Base-by-base conservation (phyloP, 2,797 vertebrate genomes). In the Coregonus sp. region DNA sequence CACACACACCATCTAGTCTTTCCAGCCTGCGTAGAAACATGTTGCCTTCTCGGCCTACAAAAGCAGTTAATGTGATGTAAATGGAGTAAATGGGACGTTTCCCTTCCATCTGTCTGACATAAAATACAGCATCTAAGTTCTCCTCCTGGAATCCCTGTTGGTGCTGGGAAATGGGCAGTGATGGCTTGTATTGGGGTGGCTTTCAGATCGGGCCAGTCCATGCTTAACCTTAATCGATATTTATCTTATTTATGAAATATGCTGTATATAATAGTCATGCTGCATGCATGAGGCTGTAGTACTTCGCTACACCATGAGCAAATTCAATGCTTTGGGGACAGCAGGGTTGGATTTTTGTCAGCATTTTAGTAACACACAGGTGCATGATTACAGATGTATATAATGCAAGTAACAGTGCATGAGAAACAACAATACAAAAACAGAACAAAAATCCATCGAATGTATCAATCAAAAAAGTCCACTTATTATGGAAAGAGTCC, bases 201-300 rank as follows among this genome's bases (percentile, higher is more conserved):
- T 25, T 25, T 25, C 25, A 25, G 5, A 65, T 70, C 33, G 16
- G 59, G 9, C 20, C 4, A 25, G 29, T 69, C 29, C 16, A 52
- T 35, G 51, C 35, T 40, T 25, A 33, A 54, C 25, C 50, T 72
- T 4, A 65, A 11, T 65, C 11, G 2, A 65, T 25, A 65, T 4
- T 68, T 69, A 31, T 25, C 47, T 20, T 33, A 52, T 65, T 37
- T 76, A 29, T 56, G 35, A 25, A 66, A 65, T 65, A 65, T 25
- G 20, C 20, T 12, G 20, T 29, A 25, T 65, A 25, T 25, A 25
- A 65, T 25, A 61, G 29, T 75, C 50, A 65, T 65, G 63, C 59
- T 66, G 54, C 70, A 66, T 75, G 61, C 76, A 75, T 68, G n/a
- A 69, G 20, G 15, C 79, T 72, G n/a, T 18, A 65, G 51, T 76